Evolutionary conservation across 2,113 vertebrate genomes (phyloP).

Genomic region (Otis tarda): DNA sequence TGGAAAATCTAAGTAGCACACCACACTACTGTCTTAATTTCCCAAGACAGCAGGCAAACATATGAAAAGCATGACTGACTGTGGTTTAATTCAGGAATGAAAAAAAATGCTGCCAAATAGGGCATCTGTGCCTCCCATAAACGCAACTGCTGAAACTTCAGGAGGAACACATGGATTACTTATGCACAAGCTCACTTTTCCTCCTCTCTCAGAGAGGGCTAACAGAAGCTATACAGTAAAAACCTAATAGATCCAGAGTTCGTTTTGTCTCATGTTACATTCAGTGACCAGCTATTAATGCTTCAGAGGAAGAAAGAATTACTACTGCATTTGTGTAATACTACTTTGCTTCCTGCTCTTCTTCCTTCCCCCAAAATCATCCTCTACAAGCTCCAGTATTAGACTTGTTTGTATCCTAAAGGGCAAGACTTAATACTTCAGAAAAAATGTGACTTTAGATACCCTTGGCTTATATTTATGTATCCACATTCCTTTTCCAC

Average conservation of each 20-base stretch:
- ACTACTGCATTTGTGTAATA: not conserved
- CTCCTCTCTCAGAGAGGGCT: not conserved
- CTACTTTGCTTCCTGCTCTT: not conserved
- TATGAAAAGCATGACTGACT: not conserved
- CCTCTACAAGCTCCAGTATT: not conserved
- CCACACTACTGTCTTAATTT: not conserved
- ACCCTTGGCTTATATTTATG: not conserved
- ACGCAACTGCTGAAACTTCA: not conserved
- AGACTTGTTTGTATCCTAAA: not conserved
- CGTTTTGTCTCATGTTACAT: fast-evolving
- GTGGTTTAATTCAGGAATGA: not conserved
- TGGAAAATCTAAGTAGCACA: not conserved
- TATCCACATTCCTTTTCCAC: not conserved
- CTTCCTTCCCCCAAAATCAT: not conserved
- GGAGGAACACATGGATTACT: not conserved
- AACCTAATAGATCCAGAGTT: not conserved
- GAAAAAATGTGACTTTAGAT: not conserved
- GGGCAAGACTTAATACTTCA: not conserved
- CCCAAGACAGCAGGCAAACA: not conserved
- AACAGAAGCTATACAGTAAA: not conserved
- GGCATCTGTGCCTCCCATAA: not conserved
- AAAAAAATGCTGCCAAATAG: not conserved
- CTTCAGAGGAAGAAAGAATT: not conserved
- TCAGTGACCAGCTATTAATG: not conserved
- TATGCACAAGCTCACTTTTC: not conserved